Base-by-base conservation (phyloP, 2,797 vertebrate genomes). In the Gastrophryne carolinensis region DNA sequence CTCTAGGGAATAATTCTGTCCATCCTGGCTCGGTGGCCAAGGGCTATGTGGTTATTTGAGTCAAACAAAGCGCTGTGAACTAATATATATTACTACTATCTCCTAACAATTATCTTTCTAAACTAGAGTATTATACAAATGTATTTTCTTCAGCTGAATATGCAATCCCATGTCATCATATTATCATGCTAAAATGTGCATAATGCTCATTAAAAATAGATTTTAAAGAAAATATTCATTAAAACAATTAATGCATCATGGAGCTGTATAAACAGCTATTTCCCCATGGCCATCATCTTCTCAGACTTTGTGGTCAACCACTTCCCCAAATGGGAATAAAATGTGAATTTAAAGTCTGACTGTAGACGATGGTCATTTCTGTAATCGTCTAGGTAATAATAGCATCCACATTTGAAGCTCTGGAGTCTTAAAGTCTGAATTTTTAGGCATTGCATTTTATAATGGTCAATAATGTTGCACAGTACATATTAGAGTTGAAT, bases 281-380 rank as follows among this genome's bases (percentile, higher is more conserved):
- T 72, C 69, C 35, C 69, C 13, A 50, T 11, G 15, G 49, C n/a
- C 15, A 60, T 41, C 44, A 50, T 52, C 2, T 39, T 8, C 44
- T 52, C 27, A 63, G 58, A 64, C 62, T 73, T 44, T 56, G 19
- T 63, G 35, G 32, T 47, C 29, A 65, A 30, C 35, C 49, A 47
- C 62, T 65, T 73, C 61, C 37, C 32, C 30, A 73, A 65, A 73
- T 73, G 52, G 27, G 69, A 62, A 44, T 65, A 64, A 49, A 65
- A 63, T 74, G 72, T 17, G 61, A 65, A 49, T 58, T 65, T 52
- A 56, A 66, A 50, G 39, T 29, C 21, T 74, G 47, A 47, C 27
- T 27, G 32, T 57, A 58, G 35, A 74, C 37, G 27, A 64, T 39
- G 53, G 37, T 35, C 47, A 34, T 50, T 63, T 8, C 41, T 24